Conservation (phyloP, 2,797 vertebrate genomes). For the Gymnocypris eckloni region DNA sequence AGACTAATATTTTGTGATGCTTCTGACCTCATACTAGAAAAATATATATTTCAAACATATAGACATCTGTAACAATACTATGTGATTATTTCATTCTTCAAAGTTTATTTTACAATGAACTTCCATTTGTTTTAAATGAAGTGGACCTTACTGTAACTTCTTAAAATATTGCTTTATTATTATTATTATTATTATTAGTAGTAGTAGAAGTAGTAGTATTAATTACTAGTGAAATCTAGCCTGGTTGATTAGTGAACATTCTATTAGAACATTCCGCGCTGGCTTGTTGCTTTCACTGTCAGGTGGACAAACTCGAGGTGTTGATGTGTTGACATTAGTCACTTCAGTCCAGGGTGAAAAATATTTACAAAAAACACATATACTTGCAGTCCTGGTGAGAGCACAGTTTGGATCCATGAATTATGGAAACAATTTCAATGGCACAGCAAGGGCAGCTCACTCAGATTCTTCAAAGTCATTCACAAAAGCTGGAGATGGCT, state of each 20-base stretch:
- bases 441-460: too few relatives aligned
- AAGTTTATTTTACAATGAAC: neutral
- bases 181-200: too few relatives aligned
- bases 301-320: neutral
- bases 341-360: conserved; percentile 39
- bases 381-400: too few relatives aligned
- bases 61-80: neutral
- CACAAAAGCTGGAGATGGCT: too few relatives aligned
- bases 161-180: neutral
- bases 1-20: neutral
- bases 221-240: neutral
- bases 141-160: neutral
- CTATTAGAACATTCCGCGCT: neutral
- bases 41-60: neutral
- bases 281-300: neutral
- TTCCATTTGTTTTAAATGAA: neutral
- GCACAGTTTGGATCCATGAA: too few relatives aligned
- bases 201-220: too few relatives aligned
- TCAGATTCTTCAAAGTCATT: too few relatives aligned
- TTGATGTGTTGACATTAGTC: neutral
- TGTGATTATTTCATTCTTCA: neutral
- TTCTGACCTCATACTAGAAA: neutral
- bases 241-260: neutral
- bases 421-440: too few relatives aligned
- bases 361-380: too few relatives aligned